These are phyloP conservation scores for Silurus asotus DNA, from an alignment of 2,113 vertebrate genomes.

Conservation along the genomic window DNA sequence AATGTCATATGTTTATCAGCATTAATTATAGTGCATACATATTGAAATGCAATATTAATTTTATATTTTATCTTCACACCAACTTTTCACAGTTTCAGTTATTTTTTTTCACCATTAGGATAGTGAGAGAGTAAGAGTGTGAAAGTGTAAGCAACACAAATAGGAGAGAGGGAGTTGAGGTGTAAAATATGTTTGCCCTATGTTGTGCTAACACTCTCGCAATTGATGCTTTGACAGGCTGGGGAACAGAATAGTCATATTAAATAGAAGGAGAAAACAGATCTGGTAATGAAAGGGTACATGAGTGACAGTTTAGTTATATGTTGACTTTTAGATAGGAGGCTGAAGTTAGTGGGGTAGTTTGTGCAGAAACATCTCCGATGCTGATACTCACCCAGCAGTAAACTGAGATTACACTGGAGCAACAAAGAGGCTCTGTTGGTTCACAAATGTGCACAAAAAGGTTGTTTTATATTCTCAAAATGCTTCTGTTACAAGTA, in stretches of 20 bases:
- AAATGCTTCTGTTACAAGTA: not conserved
- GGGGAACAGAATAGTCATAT: not conserved
- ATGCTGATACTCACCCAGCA: not conserved
- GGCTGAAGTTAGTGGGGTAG: not conserved
- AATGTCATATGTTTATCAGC: not conserved
- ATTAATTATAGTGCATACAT: not conserved
- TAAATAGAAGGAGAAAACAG: not conserved
- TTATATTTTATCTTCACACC: not conserved
- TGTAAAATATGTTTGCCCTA: not conserved
- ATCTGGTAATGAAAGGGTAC: not conserved
- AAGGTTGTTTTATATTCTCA: not conserved
- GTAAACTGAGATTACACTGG: not conserved
- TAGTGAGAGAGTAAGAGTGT: not conserved
- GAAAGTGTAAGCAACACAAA: not conserved
- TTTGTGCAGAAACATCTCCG: not conserved
- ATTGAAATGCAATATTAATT: not conserved
- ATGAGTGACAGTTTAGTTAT: not conserved
- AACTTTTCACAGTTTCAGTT: not conserved
- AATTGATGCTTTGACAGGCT: not conserved
- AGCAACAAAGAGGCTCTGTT: not conserved
- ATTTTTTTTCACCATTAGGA: not conserved
- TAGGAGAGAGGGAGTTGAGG: not conserved
- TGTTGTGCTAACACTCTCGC: not conserved
- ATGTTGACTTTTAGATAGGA: not conserved
- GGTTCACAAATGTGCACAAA: not conserved